These are phyloP conservation scores for Magallana nippona DNA, from an alignment of 2,888 invertebrate genomes.

Conservation along the genomic window DNA sequence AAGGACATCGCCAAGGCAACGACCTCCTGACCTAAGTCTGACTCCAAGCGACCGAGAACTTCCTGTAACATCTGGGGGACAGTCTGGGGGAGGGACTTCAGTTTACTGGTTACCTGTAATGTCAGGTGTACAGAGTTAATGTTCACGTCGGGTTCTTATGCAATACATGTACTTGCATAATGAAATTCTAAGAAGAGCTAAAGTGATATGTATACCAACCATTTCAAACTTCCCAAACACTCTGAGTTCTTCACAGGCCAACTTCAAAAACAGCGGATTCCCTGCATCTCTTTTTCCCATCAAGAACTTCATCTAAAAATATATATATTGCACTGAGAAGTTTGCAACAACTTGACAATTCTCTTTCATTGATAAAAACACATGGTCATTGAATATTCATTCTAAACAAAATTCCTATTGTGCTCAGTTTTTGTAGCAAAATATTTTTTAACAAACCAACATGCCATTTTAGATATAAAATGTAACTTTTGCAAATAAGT, in stretches of 20 bases:
- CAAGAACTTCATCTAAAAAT: conserved; percentile 78
- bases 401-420: too few relatives aligned
- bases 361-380: too few relatives aligned
- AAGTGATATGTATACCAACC: conserved; percentile 59
- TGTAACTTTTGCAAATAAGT: too few relatives aligned
- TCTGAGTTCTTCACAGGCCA: conserved; percentile 80
- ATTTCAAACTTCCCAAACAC: conserved; percentile 79
- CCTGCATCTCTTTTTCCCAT: conserved; percentile 79
- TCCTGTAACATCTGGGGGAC: conserved; percentile 74
- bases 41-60: conserved; percentile 74
- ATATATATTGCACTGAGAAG: not conserved
- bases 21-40: conserved; percentile 71
- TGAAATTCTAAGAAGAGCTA: too few relatives aligned
- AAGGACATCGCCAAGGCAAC: conserved; percentile 70
- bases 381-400: too few relatives aligned
- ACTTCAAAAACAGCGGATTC: conserved; percentile 78
- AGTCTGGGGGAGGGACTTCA: conserved; percentile 77
- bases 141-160: not conserved
- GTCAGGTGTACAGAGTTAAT: not conserved
- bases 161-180: not conserved
- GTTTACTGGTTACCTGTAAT: conserved; percentile 73
- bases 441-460: too few relatives aligned
- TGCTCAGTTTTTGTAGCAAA: too few relatives aligned
- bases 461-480: too few relatives aligned
- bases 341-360: too few relatives aligned